These are phyloP conservation scores for Intellagama lesueurii DNA, from an alignment of 2,797 vertebrate species.

Conservation along the genomic window DNA sequence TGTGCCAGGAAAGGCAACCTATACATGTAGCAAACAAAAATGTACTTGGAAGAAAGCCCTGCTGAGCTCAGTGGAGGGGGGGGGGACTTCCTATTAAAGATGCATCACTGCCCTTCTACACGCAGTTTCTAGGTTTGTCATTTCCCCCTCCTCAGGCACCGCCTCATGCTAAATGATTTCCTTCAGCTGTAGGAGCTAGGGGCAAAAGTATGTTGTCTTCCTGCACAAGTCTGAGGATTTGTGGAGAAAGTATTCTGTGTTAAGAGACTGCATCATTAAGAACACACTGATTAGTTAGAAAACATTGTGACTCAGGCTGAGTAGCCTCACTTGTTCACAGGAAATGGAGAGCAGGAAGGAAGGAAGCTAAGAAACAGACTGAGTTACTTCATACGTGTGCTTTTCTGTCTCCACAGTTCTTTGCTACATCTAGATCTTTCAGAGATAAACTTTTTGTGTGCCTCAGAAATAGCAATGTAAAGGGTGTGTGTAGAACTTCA, in stretches of 20 bases:
- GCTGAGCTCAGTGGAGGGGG: neutral
- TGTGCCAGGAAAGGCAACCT: neutral
- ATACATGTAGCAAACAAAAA: neutral
- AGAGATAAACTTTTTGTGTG: neutral
- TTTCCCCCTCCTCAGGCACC: too few species aligned
- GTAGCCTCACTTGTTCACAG: neutral
- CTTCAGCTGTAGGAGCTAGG: neutral
- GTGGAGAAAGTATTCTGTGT: neutral
- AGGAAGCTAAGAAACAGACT: neutral
- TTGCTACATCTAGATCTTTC: neutral
- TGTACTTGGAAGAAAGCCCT: neutral
- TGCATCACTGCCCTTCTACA: too few species aligned
- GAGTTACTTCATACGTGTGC: neutral
- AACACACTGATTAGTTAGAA: too few species aligned
- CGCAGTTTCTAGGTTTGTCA: too few species aligned
- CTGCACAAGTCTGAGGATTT: neutral
- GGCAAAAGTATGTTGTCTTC: neutral
- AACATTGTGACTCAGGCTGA: neutral
- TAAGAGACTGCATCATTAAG: neutral
- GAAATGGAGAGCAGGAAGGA: constrained; percentile 15
- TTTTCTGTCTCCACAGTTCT: neutral
- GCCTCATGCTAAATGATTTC: neutral
- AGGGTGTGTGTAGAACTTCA: neutral
- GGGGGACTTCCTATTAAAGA: neutral
- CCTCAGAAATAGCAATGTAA: neutral